These are phyloP conservation scores for Zoanthus sociatus DNA, from an alignment of 92 coral and sea anemone species.

Conservation along the genomic window DNA sequence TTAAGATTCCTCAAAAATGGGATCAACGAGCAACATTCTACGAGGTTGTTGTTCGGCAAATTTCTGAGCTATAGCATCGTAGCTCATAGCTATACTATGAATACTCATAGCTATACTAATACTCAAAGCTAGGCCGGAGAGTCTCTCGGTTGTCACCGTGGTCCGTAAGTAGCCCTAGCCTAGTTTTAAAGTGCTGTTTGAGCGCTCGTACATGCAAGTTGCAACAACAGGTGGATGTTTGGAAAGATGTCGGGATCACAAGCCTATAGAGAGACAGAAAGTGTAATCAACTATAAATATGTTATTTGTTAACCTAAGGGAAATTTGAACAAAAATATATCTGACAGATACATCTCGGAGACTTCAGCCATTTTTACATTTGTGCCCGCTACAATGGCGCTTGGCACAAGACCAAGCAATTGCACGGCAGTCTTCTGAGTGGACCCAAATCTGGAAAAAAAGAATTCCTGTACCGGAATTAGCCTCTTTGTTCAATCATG, in stretches of 20 bases:
- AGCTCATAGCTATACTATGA: constrained; percentile 38
- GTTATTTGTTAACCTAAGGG: neutral
- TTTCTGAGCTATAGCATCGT: neutral
- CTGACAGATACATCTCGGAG: constrained; percentile 15
- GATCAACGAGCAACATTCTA: too few relatives aligned
- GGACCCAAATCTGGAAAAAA: too few relatives aligned
- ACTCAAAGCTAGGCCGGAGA: constrained; percentile 16
- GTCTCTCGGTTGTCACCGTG: neutral
- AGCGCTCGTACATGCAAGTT: constrained; percentile 41
- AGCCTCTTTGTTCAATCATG: too few relatives aligned
- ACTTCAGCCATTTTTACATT: constrained; percentile 17
- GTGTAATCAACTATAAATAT: neutral
- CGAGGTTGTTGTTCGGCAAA: too few relatives aligned
- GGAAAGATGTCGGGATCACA: constrained; percentile 52
- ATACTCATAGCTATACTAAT: constrained; percentile 34
- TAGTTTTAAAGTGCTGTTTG: constrained; percentile 53
- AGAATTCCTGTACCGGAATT: too few relatives aligned
- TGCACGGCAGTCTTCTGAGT: constrained; percentile 33
- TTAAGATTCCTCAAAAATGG: too few relatives aligned
- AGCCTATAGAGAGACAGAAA: constrained; percentile 33
- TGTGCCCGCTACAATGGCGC: neutral
- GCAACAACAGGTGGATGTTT: constrained; percentile 48
- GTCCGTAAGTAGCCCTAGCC: constrained; percentile 39
- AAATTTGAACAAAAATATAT: neutral
- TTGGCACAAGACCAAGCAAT: constrained; percentile 52